Percentiles rank a stretch among this genome's conserved stretches.
These are phyloP conservation scores for Apistogramma diplotaenia DNA, from an alignment of 2,113 vertebrate genomes.

Conservation along the genomic window DNA sequence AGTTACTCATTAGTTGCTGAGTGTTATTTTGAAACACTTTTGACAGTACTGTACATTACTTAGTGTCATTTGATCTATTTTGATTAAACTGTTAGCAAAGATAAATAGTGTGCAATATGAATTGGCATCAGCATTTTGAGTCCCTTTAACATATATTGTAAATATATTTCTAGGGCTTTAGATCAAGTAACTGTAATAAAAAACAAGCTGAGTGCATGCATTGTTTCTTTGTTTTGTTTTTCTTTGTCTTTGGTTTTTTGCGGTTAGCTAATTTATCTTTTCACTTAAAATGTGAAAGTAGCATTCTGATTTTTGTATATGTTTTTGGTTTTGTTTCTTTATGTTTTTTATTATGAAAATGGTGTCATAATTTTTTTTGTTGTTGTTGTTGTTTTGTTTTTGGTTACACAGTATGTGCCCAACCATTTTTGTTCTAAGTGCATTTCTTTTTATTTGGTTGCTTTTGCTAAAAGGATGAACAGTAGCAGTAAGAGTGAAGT, in stretches of 20 bases:
- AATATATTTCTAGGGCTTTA: conserved; percentile 88
- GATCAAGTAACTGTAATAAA: conserved; percentile 81
- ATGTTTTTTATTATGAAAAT: conserved; percentile 69
- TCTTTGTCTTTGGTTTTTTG: conserved; percentile 52
- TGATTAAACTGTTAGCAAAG: conserved; percentile 86
- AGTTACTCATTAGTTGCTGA: conserved; percentile 51
- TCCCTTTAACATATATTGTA: conserved; percentile 98
- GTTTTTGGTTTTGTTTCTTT: conserved; percentile 20
- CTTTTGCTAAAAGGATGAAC: conserved; percentile 89
- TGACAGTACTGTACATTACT: conserved; percentile 32
- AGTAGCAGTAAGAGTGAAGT: not conserved
- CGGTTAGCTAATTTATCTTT: conserved; percentile 81
- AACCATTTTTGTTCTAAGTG: conserved; percentile 73
- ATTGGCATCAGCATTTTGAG: conserved; percentile 93
- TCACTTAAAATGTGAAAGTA: conserved; percentile 70
- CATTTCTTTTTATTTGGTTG: conserved; percentile 57
- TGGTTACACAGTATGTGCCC: conserved; percentile 67
- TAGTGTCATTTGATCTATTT: conserved; percentile 49
- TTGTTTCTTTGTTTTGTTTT: conserved; percentile 69
- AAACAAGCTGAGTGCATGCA: conserved; percentile 95
- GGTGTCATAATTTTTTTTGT: conserved; percentile 70
- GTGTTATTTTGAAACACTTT: conserved; percentile 62
- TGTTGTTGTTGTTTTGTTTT: conserved; percentile 48
- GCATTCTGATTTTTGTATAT: conserved; percentile 57
- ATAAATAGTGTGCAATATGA: conserved; percentile 94